Conservation (phyloP, 2,113 vertebrate species). For the Acanthisitta chloris region DNA sequence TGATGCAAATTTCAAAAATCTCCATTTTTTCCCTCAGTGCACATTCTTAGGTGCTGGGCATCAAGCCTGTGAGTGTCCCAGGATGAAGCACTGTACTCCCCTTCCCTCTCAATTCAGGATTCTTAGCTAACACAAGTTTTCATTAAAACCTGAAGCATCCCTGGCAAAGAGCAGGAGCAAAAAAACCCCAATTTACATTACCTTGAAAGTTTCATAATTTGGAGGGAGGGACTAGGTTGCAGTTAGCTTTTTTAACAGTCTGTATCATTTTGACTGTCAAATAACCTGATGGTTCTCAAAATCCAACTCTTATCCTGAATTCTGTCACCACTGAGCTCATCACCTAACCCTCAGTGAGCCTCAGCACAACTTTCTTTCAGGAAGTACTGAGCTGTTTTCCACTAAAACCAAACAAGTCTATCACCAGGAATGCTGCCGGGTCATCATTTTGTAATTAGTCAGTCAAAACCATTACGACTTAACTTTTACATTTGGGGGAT, state of each 20-base stretch:
- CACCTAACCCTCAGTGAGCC: neutral
- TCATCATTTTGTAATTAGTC: neutral
- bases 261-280: neutral
- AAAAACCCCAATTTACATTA: neutral
- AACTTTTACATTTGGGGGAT: neutral
- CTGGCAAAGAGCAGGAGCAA: neutral
- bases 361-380: neutral
- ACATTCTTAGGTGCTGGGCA: neutral
- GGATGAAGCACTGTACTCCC: neutral
- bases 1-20: neutral
- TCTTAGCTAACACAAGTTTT: neutral
- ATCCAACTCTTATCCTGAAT: neutral
- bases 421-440: neutral
- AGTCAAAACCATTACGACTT: neutral
- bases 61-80: neutral
- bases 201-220: neutral
- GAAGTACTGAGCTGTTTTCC: neutral
- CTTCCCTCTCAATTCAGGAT: neutral
- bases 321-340: neutral
- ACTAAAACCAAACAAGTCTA: neutral
- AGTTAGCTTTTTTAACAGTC: neutral
- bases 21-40: accelerated
- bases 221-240: neutral
- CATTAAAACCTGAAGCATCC: neutral
- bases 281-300: neutral